phyloP scores from a whole-genome alignment of 2,888 invertebrate species.

The Limnephilus marmoratus region DNA sequence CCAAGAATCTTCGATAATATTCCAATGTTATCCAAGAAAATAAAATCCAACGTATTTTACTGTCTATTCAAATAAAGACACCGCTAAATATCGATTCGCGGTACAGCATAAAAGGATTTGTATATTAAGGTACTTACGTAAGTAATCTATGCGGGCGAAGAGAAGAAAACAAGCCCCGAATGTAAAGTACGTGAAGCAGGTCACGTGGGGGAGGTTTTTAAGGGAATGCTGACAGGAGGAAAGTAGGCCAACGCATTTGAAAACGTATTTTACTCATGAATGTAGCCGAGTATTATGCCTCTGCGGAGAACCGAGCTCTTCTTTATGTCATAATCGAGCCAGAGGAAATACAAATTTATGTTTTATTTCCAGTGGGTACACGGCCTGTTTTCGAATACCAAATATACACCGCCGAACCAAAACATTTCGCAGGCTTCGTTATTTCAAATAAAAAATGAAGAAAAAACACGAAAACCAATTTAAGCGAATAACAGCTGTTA shows the following conservation, averaged over 20 bases:
- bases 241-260: conserved; percentile 34
- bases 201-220: conserved; percentile 28
- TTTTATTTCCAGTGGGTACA: neutral
- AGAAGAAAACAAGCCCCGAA: conserved; percentile 42
- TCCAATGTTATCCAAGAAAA: neutral
- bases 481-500: neutral
- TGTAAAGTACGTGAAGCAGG: conserved; percentile 38
- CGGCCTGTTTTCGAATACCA: neutral
- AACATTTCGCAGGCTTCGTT: neutral
- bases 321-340: neutral
- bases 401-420: neutral
- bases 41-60: neutral
- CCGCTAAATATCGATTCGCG: neutral
- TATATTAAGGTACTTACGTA: conserved; percentile 13
- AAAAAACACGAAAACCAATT: neutral
- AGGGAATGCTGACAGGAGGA: conserved; percentile 28
- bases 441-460: neutral
- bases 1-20: neutral
- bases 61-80: neutral
- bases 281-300: neutral
- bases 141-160: conserved; percentile 17
- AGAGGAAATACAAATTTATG: neutral
- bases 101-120: conserved; percentile 5
- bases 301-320: neutral
- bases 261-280: conserved; percentile 24